Evolutionary conservation across 30 jellyfish, hydroid and myxozoan species (phyloP), one percentile per base, ranked within the genome.

Genomic region (Aurelia aurita): DNA sequence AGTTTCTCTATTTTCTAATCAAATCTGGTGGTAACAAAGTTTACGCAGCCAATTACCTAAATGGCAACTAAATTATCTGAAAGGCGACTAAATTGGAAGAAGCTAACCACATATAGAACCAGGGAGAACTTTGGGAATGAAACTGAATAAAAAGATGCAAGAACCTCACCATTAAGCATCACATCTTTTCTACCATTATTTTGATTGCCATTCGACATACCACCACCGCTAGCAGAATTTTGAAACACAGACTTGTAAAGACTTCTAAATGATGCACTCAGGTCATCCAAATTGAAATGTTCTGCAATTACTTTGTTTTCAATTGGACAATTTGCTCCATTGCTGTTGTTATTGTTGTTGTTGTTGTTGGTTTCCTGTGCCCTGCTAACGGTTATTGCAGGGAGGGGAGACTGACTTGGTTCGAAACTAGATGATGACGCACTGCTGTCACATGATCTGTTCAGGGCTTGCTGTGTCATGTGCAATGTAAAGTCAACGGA

Each of bases 201-300:
- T 25, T 57, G 77, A 49, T 23, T 55, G 11, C 77, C 76, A 45
- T 84, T 72, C 10, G 54, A 20, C 20, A 72, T 22, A 31, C 90
- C 91, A 29, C 59, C 55, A 47, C 49, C 23, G 51, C 51, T 15
- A 14, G 76, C 15, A 14, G 96, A 87, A 51, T 79, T 97, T 25
- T 82, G 91, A 61, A 93, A 93, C 55, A 93, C 98, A 8, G 97
- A 82, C 53, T 93, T 93, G 84, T 93, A 93, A 19, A 93, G 90
- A 69, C 96, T 87, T 45, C 94, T 80, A 62, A 93, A 93, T 21
- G 98, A 93, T 18, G 98, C 97, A 77, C 97, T 89, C 49, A 93
- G 80, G 58, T 93, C 98, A 39, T 93, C 98, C 39, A 93, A 66
- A 58, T 81, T 88, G 57, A 93, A 73, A 67, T 87, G 90, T 15